phyloP scores from a whole-genome alignment of 2,888 invertebrate species.

The Candidula unifasciata region DNA sequence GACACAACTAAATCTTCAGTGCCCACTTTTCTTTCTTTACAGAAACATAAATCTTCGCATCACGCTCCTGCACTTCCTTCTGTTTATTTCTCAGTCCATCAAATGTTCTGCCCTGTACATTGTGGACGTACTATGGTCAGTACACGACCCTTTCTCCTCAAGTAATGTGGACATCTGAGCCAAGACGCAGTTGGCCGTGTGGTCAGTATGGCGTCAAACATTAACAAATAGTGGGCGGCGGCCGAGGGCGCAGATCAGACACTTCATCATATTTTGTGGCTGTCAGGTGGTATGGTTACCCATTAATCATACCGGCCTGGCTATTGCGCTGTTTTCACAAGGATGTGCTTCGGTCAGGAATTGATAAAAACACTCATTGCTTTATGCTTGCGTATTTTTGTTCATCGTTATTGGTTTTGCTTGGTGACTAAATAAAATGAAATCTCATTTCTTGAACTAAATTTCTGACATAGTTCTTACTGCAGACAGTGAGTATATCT shows the following conservation, averaged over 20 bases:
- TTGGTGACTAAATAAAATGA: too few relatives aligned
- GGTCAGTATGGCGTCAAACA: conserved; percentile 16
- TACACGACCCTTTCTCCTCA: neutral
- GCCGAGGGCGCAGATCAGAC: conserved; percentile 26
- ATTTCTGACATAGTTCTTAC: too few relatives aligned
- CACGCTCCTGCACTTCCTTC: neutral
- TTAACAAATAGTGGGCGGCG: conserved; percentile 29
- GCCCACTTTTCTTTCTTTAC: too few relatives aligned
- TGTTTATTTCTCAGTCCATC: conserved; percentile 7
- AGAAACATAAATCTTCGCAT: too few relatives aligned
- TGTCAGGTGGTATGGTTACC: conserved; percentile 33
- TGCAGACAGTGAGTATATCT: too few relatives aligned
- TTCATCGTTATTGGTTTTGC: too few relatives aligned
- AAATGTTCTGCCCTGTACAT: neutral
- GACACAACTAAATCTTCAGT: too few relatives aligned
- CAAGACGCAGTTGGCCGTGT: neutral
- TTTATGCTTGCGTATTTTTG: neutral
- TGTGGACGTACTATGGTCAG: neutral
- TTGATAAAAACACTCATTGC: neutral
- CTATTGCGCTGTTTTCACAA: neutral
- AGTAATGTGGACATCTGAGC: neutral
- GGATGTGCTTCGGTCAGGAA: neutral
- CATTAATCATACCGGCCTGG: conserved; percentile 38
- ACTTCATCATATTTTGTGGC: conserved; percentile 47
- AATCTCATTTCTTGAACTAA: too few relatives aligned